phyloP scores from a whole-genome alignment of 2,113 vertebrate species.

The Eidolon helvum region DNA sequence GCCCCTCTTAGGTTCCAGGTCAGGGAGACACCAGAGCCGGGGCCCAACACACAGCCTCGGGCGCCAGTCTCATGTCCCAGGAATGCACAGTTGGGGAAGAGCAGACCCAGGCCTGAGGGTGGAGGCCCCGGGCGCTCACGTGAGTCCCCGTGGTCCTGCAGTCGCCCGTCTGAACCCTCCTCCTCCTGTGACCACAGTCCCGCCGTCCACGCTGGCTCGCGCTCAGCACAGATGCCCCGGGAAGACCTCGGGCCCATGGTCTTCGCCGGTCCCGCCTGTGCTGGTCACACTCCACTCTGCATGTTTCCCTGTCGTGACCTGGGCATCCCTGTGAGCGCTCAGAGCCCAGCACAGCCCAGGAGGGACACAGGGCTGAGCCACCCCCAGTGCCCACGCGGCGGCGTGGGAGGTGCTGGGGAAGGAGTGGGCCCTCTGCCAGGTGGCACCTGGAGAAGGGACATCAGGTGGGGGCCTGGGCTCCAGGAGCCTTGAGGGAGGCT shows the following conservation, averaged over 20 bases:
- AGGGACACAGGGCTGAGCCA: no score
- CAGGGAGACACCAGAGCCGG: background rate
- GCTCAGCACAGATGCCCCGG: rapidly evolving
- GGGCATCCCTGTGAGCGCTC: background rate
- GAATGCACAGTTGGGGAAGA: background rate
- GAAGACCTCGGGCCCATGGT: background rate
- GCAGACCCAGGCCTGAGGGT: background rate
- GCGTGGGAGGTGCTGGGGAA: no score
- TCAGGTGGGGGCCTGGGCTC: no score
- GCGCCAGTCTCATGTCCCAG: background rate
- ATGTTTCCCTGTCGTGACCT: background rate
- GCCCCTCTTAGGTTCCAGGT: no score
- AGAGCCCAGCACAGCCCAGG: background rate
- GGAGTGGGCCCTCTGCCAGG: no score
- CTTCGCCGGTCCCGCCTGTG: background rate
- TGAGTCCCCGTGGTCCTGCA: rapidly evolving
- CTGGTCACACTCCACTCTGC: background rate
- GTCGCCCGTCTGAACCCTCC: no score
- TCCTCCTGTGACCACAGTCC: background rate
- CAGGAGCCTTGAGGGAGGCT: no score
- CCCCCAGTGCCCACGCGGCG: no score
- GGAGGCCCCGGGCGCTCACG: background rate
- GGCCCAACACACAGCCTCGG: background rate
- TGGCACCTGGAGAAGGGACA: no score
- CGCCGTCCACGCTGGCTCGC: background rate